Evolutionary conservation across 2,797 vertebrate genomes (phyloP), one percentile per base, ranked within the genome.

Genomic region (Remorina albescens): DNA sequence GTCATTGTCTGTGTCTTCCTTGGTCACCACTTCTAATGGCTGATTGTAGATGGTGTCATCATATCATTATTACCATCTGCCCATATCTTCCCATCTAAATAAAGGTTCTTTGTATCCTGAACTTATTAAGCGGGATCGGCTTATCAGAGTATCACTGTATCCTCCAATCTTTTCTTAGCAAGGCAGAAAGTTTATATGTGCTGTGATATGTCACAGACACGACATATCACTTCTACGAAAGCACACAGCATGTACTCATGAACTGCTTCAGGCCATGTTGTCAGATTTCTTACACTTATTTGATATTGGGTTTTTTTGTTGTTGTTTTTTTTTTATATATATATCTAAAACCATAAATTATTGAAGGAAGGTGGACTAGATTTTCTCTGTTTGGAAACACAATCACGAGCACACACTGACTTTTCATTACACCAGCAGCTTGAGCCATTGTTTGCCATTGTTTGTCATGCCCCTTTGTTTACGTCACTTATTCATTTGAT

Each of bases 271-370:
- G 5, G 47, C 12, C 11, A 25, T 47, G 32, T n/a, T 49, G 12
- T 71, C 19, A 47, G 8, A 59, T 63, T 62, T 44, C 5, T 49
- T 42, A 12, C 42, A 49, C 26, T 13, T 74, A 46, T 60, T 76
- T 32, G 6, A n/a, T 50, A 73, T 78, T 2, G 61, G 78, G 75
- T 62, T 67, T 46, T 41, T 25, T 64, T 63, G 25, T 54, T 41
- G 11, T 37, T 11, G 11, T 37, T 37, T 42, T 50, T 26, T 26
- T 68, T 19, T 63, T 21, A 63, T 23, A 28, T 30, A 42, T 67
- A 46, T n/a, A n/a, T n/a, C n/a, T n/a, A 79, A 73, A 21, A 12
- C 6, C 76, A 64, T 81, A 61, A 66, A 34, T 50, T 15, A n/a
- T 30, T 50, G 12, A 53, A 26, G n/a, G 9, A 30, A 32, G 26